phyloP scores from a whole-genome alignment of 2,888 invertebrate genomes.

The Cephalotes varians region DNA sequence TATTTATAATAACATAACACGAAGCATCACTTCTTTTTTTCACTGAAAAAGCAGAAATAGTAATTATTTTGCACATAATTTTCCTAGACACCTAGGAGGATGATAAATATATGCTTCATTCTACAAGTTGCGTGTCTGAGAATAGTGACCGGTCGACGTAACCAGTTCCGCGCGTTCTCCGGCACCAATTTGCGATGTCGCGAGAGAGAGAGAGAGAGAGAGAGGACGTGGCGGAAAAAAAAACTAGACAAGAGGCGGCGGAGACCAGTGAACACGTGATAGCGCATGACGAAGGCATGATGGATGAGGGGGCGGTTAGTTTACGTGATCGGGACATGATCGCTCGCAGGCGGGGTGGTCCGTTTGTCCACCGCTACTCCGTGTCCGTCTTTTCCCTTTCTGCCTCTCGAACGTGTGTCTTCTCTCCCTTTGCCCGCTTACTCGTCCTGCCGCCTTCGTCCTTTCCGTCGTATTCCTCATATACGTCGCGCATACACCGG shows the following conservation, averaged over 20 bases:
- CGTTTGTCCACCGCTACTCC: conserved; percentile 66
- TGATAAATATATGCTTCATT: conserved; percentile 28
- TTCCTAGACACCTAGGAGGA: background rate
- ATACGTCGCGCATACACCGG: conserved; percentile 66
- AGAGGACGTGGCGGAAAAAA: conserved; percentile 41
- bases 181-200: conserved; percentile 69
- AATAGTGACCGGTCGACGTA: conserved; percentile 25
- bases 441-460: conserved; percentile 37
- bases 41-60: background rate
- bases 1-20: background rate
- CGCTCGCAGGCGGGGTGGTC: conserved; percentile 84
- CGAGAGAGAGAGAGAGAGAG: conserved; percentile 32
- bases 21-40: background rate
- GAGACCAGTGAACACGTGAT: conserved; percentile 79
- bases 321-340: conserved; percentile 85
- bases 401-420: conserved; percentile 47
- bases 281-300: conserved; percentile 82
- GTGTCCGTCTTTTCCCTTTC: conserved; percentile 62
- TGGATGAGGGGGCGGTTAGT: conserved; percentile 86
- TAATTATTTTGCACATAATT: background rate
- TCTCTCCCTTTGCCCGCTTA: conserved; percentile 30
- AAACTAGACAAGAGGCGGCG: conserved; percentile 51
- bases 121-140: background rate
- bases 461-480: conserved; percentile 28
- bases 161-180: conserved; percentile 58